Evolutionary conservation across 2,888 invertebrate genomes (phyloP).

Genomic region (Drosophila cyrtoloma): DNA sequence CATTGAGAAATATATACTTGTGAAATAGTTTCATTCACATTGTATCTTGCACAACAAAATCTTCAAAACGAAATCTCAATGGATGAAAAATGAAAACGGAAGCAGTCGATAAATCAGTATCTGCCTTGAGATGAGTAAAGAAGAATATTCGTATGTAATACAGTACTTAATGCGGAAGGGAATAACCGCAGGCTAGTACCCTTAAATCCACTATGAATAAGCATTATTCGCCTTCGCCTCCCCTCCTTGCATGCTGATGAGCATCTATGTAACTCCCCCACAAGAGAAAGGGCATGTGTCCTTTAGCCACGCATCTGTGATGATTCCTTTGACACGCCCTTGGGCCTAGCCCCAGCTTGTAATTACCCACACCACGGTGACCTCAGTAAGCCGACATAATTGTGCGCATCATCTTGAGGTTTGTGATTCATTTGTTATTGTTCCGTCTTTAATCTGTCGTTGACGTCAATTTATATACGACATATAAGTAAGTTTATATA

Average conservation of each 20-base stretch:
- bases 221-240: not conserved
- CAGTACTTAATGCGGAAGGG: not conserved
- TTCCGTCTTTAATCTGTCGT: no score
- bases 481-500: no score
- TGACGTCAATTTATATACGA: no score
- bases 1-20: not conserved
- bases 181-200: constrained; percentile 2
- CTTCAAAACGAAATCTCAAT: not conserved
- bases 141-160: not conserved
- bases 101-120: not conserved
- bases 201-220: not conserved
- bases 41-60: not conserved
- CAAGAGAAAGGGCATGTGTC: not conserved
- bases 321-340: constrained; percentile 5
- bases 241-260: not conserved
- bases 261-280: not conserved
- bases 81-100: not conserved
- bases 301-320: constrained; percentile 7
- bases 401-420: no score
- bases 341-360: not conserved
- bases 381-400: not conserved
- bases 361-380: not conserved
- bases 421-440: no score
- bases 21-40: not conserved
- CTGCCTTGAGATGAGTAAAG: not conserved